A percentile compares a stretch with the other conserved stretches of the same genome.
phyloP scores from a whole-genome alignment of 1,140 invertebrate genomes.

The Chironomus striatipennis region DNA sequence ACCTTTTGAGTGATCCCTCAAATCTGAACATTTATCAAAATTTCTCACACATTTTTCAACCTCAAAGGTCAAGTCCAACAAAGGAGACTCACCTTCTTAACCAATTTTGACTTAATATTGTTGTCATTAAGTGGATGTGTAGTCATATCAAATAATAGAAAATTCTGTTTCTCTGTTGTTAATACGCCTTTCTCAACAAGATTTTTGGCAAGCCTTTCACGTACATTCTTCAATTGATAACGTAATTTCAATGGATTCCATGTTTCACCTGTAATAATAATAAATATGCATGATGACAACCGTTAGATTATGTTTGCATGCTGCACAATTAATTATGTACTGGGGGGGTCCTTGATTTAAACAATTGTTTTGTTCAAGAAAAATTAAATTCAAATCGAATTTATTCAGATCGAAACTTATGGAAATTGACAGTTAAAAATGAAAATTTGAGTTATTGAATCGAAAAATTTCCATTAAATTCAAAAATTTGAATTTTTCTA shows the following conservation, averaged over 20 bases:
- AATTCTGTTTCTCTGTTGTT: conserved; percentile 99
- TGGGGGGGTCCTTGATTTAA: too few species aligned
- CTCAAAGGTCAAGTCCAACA: too few species aligned
- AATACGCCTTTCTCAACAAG: conserved; percentile 99
- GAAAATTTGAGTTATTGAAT: too few species aligned
- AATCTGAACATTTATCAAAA: neutral
- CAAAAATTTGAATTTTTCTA: too few species aligned
- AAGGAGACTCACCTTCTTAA: conserved; percentile 75
- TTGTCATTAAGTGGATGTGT: conserved; percentile 97
- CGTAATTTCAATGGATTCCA: conserved; percentile 99
- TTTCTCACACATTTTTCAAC: neutral
- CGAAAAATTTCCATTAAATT: too few species aligned
- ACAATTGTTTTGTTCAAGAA: too few species aligned
- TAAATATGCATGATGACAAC: conserved; percentile 26
- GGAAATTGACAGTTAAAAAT: too few species aligned
- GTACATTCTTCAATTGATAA: conserved; percentile 97
- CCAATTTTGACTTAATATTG: conserved; percentile 89
- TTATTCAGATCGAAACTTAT: too few species aligned
- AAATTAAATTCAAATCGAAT: too few species aligned
- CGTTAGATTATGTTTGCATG: too few species aligned
- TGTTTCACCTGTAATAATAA: conserved; percentile 74
- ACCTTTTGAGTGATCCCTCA: neutral
- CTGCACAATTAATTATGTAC: too few species aligned
- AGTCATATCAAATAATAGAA: conserved; percentile 99
- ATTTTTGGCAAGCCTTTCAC: conserved; percentile 98